Conservation (phyloP, 2,888 invertebrate genomes). For the Hypercompe scribonia region DNA sequence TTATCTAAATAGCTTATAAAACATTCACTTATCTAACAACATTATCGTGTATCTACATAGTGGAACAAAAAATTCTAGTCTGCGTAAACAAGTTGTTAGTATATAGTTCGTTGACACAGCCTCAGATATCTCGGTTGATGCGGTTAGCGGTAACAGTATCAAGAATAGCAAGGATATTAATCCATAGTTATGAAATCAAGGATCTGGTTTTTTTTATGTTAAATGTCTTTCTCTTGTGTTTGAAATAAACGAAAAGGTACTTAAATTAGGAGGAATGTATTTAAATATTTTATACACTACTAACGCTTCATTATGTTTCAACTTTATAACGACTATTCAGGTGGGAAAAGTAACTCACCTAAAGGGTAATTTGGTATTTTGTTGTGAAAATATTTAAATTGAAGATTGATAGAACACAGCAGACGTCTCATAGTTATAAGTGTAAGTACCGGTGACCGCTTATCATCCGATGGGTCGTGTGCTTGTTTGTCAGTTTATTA, state of each 20-base stretch:
- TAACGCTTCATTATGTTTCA: neutral
- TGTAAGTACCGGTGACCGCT: neutral
- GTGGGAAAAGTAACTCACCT: too few species aligned
- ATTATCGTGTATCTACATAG: constrained; percentile 12
- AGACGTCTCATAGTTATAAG: neutral
- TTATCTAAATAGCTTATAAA: neutral
- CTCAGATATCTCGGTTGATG: constrained; percentile 45
- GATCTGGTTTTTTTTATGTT: constrained; percentile 11
- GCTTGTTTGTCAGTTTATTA: neutral
- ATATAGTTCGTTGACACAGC: constrained; percentile 71
- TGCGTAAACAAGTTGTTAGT: constrained; percentile 64
- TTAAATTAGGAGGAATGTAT: neutral
- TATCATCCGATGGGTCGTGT: neutral
- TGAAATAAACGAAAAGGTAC: neutral
- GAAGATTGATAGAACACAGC: neutral
- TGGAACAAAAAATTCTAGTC: constrained; percentile 34
- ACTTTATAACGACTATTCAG: neutral
- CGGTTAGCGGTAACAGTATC: constrained; percentile 49
- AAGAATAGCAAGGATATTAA: constrained; percentile 43
- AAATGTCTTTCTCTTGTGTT: neutral
- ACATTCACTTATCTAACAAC: neutral
- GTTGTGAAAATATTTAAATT: constrained; percentile 13
- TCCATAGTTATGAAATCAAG: constrained; percentile 44
- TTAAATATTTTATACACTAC: neutral
- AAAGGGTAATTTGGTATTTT: neutral